Evolutionary conservation across 2,888 invertebrate species (phyloP), one percentile per base, ranked within the genome.

Genomic region (Electrophaes corylata): DNA sequence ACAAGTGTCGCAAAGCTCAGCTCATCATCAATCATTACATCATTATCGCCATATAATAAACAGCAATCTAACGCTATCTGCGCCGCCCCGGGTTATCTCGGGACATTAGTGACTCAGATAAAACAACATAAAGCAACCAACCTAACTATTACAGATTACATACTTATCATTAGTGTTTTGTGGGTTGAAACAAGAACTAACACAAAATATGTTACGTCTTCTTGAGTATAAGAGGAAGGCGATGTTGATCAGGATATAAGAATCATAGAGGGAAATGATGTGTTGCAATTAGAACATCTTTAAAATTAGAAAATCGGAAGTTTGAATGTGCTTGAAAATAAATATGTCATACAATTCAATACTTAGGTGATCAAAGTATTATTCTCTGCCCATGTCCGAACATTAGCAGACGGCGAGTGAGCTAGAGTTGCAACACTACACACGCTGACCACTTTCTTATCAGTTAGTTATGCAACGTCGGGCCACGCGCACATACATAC

Each of bases 81-180:
- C 16, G 44, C 12, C 50, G 54, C 26, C 10, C 16, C 37, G 37
- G 45, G 45, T 50, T 50, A 46, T 50, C 45, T 23, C 33, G 16
- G 10, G 14, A 50, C 35, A 49, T 44, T 37, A 44, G 12, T 50
- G 45, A 50, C 50, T 56, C 45, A 50, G 56, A 56, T 56, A 56
- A 39, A 49, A 49, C 44, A 39, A 40, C 12, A 46, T 14, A 48
- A 5, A 23, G 19, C 26, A 43, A 23, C 16, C 31, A 26, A 43
- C 12, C 14, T 39, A 31, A 29, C 37, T 39, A 11, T 40, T 29
- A 39, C 16, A 11, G 40, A 46, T 41, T 35, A 46, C 50, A 46
- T 46, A 40, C 33, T 11, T 5, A 29, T 23, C 18, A 29, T 20
- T 46, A 39, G 31, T 31, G 31, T 8, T n/a, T 8, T n/a, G 3